Conservation (phyloP, 2,797 vertebrate species). For the Characodon lateralis region DNA sequence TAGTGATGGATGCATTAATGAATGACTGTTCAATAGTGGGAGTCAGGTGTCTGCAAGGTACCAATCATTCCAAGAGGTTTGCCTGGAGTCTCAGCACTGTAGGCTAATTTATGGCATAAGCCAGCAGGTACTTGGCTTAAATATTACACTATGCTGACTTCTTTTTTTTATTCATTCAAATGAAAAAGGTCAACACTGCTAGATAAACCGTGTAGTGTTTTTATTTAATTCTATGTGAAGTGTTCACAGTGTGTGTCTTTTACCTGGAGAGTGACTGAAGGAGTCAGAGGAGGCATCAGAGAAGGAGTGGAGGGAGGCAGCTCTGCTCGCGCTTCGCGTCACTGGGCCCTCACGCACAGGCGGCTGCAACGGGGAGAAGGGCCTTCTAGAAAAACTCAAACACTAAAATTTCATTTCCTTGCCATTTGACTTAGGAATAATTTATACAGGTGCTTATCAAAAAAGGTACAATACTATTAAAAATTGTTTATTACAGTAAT, state of each 20-base stretch:
- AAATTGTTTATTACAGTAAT: neutral
- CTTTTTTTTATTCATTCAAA: neutral
- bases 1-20: slow-evolving; percentile 59
- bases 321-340: slow-evolving; percentile 72
- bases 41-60: slow-evolving; percentile 20
- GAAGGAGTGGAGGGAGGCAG: slow-evolving; percentile 83
- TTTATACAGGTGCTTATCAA: neutral
- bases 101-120: slow-evolving; percentile 28
- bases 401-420: neutral
- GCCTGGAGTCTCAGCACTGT: slow-evolving; percentile 49
- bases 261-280: slow-evolving; percentile 89
- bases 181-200: neutral
- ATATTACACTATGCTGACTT: neutral
- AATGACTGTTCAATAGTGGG: slow-evolving; percentile 56
- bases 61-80: slow-evolving; percentile 23
- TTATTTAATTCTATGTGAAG: slow-evolving; percentile 2
- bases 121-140: slow-evolving; percentile 8
- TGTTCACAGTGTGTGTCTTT: slow-evolving; percentile 15
- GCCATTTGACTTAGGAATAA: neutral
- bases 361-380: slow-evolving; percentile 81
- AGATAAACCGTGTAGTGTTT: neutral
- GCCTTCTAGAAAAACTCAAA: neutral
- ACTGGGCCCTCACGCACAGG: slow-evolving; percentile 79
- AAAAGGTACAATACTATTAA: neutral
- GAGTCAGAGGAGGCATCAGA: slow-evolving; percentile 86